A percentile compares a stretch with the other conserved stretches of the same genome.
Evolutionary conservation across 2,888 invertebrate species (phyloP).

Genomic region (Phengaris arion): DNA sequence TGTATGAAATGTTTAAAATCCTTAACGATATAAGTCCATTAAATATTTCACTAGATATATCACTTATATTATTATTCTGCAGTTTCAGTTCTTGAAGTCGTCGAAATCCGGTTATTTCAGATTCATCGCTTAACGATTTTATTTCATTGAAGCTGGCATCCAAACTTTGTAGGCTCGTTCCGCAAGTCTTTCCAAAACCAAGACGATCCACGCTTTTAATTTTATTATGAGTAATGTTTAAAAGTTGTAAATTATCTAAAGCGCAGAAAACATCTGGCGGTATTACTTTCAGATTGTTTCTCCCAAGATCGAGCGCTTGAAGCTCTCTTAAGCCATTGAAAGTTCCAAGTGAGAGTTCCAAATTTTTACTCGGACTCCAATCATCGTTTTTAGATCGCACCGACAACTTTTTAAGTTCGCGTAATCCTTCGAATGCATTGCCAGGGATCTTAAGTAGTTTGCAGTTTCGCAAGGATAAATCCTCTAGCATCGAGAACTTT

Average conservation of each 20-base stretch:
- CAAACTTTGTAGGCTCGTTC: constrained; percentile 85
- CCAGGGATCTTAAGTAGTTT: constrained; percentile 88
- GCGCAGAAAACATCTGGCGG: constrained; percentile 90
- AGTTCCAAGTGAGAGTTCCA: constrained; percentile 86
- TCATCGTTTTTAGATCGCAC: constrained; percentile 89
- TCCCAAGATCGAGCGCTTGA: constrained; percentile 86
- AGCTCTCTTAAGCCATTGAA: constrained; percentile 89
- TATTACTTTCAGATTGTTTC: constrained; percentile 88
- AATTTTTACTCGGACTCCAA: constrained; percentile 86
- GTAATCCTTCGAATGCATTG: constrained; percentile 89
- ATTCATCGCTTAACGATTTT: constrained; percentile 84
- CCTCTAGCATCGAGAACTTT: constrained; percentile 86
- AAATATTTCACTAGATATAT: constrained; percentile 88
- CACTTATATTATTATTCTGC: constrained; percentile 89
- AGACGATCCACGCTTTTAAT: constrained; percentile 87
- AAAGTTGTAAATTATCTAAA: constrained; percentile 86
- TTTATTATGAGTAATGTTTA: constrained; percentile 91
- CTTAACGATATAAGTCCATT: constrained; percentile 88
- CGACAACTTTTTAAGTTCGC: constrained; percentile 88
- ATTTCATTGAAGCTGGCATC: constrained; percentile 91
- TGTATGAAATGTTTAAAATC: constrained; percentile 91
- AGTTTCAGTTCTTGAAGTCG: constrained; percentile 89
- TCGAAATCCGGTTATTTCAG: constrained; percentile 86
- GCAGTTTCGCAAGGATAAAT: constrained; percentile 87
- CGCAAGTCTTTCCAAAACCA: constrained; percentile 83